Evolutionary conservation across 1,140 invertebrate genomes (phyloP).

Genomic region (Drosophila leontia): DNA sequence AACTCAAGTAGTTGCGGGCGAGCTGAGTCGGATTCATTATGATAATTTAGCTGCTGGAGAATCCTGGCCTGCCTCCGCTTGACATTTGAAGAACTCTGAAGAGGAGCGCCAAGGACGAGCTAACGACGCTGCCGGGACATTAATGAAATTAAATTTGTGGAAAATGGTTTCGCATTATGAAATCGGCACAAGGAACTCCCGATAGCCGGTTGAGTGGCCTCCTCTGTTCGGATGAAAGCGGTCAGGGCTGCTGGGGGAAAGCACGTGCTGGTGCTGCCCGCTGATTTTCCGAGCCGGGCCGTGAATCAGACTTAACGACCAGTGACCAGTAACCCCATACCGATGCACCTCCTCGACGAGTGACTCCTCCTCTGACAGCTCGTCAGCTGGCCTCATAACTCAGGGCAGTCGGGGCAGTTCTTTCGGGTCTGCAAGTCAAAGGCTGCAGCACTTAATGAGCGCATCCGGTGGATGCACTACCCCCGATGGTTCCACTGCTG

Average conservation of each 20-base stretch:
- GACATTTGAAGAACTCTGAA: constrained; percentile 79
- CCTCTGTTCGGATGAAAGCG: constrained; percentile 23
- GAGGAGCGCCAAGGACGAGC: constrained; percentile 23
- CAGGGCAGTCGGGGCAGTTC: constrained; percentile 43
- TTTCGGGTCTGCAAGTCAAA: constrained; percentile 58
- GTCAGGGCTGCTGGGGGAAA: constrained; percentile 28
- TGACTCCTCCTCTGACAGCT: constrained; percentile 64
- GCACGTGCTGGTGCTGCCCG: constrained; percentile 60
- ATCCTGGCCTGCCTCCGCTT: constrained; percentile 53
- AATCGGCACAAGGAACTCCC: constrained; percentile 1
- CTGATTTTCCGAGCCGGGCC: constrained; percentile 45
- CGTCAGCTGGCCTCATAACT: constrained; percentile 80
- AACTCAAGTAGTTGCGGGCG: constrained; percentile 74
- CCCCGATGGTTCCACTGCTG: constrained; percentile 38
- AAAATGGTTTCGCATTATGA: constrained; percentile 58
- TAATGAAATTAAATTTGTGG: constrained; percentile 79
- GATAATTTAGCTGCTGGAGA: constrained; percentile 76
- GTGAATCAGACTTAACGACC: constrained; percentile 72
- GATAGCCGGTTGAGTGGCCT: constrained; percentile 15
- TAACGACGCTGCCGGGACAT: constrained; percentile 49
- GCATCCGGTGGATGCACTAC: constrained; percentile 62
- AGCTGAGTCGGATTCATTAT: constrained; percentile 76
- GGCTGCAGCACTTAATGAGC: constrained; percentile 77
- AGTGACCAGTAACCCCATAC: constrained; percentile 25
- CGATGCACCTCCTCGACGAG: constrained; percentile 21